Evolutionary conservation across 2,113 vertebrate species (phyloP).

Genomic region (Paracanthobrama guichenoti): DNA sequence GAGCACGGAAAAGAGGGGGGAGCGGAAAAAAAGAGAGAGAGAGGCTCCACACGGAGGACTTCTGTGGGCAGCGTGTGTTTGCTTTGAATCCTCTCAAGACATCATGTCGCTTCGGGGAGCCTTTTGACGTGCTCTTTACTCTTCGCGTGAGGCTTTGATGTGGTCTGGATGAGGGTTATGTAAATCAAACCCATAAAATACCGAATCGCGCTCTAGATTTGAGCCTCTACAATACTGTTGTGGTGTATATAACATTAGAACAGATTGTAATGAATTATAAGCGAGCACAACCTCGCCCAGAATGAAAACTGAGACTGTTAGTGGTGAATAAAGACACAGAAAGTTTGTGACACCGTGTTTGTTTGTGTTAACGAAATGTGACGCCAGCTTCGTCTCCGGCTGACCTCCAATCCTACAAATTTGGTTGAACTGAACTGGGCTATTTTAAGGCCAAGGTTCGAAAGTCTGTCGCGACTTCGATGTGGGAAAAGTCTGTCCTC

Average conservation of each 20-base stretch:
- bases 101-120: constrained; percentile 53
- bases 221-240: constrained; percentile 23
- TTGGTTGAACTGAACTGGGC: constrained; percentile 45
- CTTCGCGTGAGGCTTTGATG: constrained; percentile 54
- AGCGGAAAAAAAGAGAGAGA: background rate
- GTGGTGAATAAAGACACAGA: background rate
- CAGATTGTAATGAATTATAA: constrained; percentile 28
- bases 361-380: constrained; percentile 49
- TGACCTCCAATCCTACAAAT: constrained; percentile 21
- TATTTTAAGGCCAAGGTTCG: constrained; percentile 86
- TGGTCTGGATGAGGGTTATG: constrained; percentile 41
- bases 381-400: constrained; percentile 18
- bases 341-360: constrained; percentile 23
- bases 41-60: constrained; percentile 42
- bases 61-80: constrained; percentile 57
- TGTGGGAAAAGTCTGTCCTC: constrained; percentile 96
- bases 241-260: constrained; percentile 36
- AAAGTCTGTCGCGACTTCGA: constrained; percentile 85
- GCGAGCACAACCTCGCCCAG: background rate
- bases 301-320: background rate
- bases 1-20: constrained; percentile 14
- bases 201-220: background rate
- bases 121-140: constrained; percentile 55
- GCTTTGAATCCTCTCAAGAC: constrained; percentile 60
- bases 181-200: constrained; percentile 53